Percentiles rank a stretch among this genome's conserved stretches.
These are phyloP conservation scores for Tetheella fluctuosa DNA, from an alignment of 2,888 invertebrate species.

Conservation along the genomic window DNA sequence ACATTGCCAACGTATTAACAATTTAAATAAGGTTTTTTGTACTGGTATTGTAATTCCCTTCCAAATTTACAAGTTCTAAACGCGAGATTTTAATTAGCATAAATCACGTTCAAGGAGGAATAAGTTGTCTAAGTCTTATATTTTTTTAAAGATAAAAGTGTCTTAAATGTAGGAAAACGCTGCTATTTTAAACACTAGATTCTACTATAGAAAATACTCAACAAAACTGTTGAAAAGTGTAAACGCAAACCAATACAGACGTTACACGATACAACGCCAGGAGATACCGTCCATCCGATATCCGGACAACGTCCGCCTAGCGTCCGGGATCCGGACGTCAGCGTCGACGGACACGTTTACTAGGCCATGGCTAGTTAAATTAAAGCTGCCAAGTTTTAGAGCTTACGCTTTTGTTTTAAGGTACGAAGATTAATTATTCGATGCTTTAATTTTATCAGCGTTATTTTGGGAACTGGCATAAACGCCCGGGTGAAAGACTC, in stretches of 20 bases:
- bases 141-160: too few species aligned
- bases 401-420: slow-evolving; percentile 16
- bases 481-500: too few species aligned
- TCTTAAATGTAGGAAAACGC: background rate
- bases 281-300: slow-evolving; percentile 47
- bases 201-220: background rate
- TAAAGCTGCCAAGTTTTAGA: slow-evolving; percentile 26
- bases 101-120: too few species aligned
- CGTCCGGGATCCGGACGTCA: slow-evolving; percentile 41
- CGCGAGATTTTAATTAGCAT: too few species aligned
- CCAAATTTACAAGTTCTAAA: too few species aligned
- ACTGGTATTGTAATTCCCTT: too few species aligned
- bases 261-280: slow-evolving; percentile 37
- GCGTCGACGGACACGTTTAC: slow-evolving; percentile 23
- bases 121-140: too few species aligned
- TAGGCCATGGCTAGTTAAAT: slow-evolving; percentile 18
- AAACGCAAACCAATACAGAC: slow-evolving; percentile 14
- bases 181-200: background rate
- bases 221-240: background rate
- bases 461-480: too few species aligned
- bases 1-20: too few species aligned
- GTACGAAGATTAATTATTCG: background rate
- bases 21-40: too few species aligned
- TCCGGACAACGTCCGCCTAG: slow-evolving; percentile 40
- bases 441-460: background rate